Evolutionary conservation across 2,888 invertebrate species (phyloP).

Genomic region (Cistogaster globosa): DNA sequence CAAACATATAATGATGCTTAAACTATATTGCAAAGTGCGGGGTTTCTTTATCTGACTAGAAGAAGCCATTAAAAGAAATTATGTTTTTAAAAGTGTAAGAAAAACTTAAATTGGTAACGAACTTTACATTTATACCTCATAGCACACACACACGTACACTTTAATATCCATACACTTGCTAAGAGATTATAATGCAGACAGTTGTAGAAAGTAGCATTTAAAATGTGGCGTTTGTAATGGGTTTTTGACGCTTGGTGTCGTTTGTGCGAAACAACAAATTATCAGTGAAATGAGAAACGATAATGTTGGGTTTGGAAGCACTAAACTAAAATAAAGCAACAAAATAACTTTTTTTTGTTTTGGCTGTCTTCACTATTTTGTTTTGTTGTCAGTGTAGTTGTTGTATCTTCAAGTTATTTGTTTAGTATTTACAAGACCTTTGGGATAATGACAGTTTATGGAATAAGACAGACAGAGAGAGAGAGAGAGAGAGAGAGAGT

Average conservation of each 20-base stretch:
- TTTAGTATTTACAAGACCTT: slow-evolving; percentile 81
- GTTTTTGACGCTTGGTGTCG: slow-evolving; percentile 62
- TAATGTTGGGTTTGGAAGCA: slow-evolving; percentile 77
- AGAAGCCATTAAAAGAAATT: slow-evolving; percentile 82
- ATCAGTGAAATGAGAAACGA: slow-evolving; percentile 82
- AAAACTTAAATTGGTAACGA: slow-evolving; percentile 80
- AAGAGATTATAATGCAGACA: slow-evolving; percentile 61
- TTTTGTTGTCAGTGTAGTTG: slow-evolving; percentile 17
- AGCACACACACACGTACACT: not conserved
- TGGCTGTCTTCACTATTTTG: not conserved
- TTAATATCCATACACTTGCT: not conserved
- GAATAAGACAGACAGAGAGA: not conserved
- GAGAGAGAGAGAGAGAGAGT: not conserved
- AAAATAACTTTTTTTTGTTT: slow-evolving; percentile 73
- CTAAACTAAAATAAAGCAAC: slow-evolving; percentile 72
- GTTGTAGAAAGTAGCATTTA: slow-evolving; percentile 60
- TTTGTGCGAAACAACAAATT: slow-evolving; percentile 57
- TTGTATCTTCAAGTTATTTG: slow-evolving; percentile 77
- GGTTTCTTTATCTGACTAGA: slow-evolving; percentile 78
- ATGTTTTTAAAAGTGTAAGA: slow-evolving; percentile 75
- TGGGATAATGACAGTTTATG: slow-evolving; percentile 75
- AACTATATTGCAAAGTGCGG: slow-evolving; percentile 70
- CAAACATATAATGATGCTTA: slow-evolving; percentile 61
- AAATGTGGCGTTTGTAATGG: slow-evolving; percentile 64
- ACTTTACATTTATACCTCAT: not conserved